These are phyloP conservation scores for Aricia agestis DNA, from an alignment of 1,140 invertebrate species.

Conservation along the genomic window DNA sequence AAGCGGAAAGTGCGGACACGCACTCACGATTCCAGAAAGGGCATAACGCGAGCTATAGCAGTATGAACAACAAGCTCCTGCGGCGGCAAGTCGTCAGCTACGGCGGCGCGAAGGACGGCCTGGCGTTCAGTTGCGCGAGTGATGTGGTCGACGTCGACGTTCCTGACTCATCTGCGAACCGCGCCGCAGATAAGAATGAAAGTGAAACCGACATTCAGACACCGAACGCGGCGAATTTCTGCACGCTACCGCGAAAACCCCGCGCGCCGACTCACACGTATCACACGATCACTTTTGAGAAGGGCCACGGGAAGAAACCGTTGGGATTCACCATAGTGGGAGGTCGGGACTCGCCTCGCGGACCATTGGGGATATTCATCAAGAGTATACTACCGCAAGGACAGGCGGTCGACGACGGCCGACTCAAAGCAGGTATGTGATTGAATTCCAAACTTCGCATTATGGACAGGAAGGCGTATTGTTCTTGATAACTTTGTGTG, in stretches of 20 bases:
- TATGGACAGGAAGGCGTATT: neutral
- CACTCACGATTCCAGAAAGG: conserved; percentile 79
- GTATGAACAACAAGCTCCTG: conserved; percentile 77
- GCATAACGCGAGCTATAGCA: conserved; percentile 76
- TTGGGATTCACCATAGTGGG: conserved; percentile 95
- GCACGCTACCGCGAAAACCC: conserved; percentile 82
- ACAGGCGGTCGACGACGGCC: conserved; percentile 90
- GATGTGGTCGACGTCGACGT: conserved; percentile 67
- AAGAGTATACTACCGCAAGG: conserved; percentile 92
- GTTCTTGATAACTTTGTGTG: neutral
- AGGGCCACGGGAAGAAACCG: conserved; percentile 89
- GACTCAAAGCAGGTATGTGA: conserved; percentile 81
- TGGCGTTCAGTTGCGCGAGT: conserved; percentile 65
- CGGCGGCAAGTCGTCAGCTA: conserved; percentile 76
- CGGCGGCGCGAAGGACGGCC: conserved; percentile 60
- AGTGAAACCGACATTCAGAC: conserved; percentile 63
- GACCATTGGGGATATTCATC: conserved; percentile 92
- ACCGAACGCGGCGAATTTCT: conserved; percentile 80
- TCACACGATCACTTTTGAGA: conserved; percentile 87
- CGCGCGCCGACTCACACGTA: conserved; percentile 81
- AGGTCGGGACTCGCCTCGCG: conserved; percentile 91
- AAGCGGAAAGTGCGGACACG: conserved; percentile 61
- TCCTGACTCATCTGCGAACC: conserved; percentile 42
- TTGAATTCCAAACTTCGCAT: conserved; percentile 1
- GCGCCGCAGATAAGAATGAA: conserved; percentile 42